Evolutionary conservation across 2,797 vertebrate species (phyloP).

Genomic region (Xiphophorus birchmanni): DNA sequence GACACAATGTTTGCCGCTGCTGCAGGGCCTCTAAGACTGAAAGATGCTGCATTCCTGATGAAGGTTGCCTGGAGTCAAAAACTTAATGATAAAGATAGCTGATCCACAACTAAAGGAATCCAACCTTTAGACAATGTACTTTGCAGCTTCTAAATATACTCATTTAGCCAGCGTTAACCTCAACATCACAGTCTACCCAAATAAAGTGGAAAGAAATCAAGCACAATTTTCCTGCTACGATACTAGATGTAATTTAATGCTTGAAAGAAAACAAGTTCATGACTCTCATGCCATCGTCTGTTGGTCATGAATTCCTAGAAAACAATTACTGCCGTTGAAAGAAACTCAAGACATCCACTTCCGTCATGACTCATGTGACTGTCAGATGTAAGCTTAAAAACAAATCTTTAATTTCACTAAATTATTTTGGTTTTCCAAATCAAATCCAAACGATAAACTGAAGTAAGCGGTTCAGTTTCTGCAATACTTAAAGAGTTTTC

Average conservation of each 20-base stretch:
- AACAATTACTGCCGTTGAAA: background rate
- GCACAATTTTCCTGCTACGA: background rate
- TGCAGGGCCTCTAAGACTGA: constrained; percentile 15
- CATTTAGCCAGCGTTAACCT: constrained; percentile 17
- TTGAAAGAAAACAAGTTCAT: background rate
- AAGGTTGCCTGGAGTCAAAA: constrained; percentile 3
- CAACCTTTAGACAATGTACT: constrained; percentile 8
- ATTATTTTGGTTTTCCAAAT: background rate
- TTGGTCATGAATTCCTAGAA: background rate
- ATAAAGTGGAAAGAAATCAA: background rate
- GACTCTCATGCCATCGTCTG: background rate
- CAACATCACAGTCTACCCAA: background rate
- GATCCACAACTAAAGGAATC: constrained; percentile 15
- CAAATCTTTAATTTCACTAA: background rate
- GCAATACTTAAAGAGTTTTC: background rate
- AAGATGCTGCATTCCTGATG: constrained; percentile 46
- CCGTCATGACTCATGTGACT: background rate
- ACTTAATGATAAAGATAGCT: constrained; percentile 10
- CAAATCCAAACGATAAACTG: background rate
- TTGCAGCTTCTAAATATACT: constrained; percentile 16
- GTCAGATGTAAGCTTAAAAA: background rate
- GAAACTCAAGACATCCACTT: background rate
- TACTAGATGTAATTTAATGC: background rate
- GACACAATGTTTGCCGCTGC: constrained; percentile 49
- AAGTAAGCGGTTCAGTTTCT: background rate